phyloP scores from a whole-genome alignment of 2,113 vertebrate species.

The Brachirus orientalis region DNA sequence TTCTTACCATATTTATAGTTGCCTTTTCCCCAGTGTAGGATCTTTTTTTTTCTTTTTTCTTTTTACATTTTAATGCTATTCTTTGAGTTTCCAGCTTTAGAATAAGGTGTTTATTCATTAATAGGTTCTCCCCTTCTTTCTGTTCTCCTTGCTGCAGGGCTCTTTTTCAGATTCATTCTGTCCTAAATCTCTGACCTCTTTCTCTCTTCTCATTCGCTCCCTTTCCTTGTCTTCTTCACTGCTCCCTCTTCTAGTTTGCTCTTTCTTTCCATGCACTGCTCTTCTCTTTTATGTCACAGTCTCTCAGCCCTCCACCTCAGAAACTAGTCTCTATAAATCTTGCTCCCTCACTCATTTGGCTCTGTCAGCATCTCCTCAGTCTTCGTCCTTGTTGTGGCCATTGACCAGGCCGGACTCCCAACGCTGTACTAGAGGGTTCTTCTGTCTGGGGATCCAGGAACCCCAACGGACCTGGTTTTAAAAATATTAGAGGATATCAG shows the following conservation, averaged over 20 bases:
- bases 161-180: too few species aligned
- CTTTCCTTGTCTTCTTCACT: conserved; percentile 11
- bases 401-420: conserved; percentile 81
- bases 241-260: conserved; percentile 8
- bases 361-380: conserved; percentile 44
- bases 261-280: background rate
- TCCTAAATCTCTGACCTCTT: conserved; percentile 47
- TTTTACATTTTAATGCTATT: too few species aligned
- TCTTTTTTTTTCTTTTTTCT: too few species aligned
- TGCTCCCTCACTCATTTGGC: background rate
- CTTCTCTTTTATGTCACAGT: conserved; percentile 9
- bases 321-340: conserved; percentile 16
- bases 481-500: background rate
- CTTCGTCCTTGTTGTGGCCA: conserved; percentile 48
- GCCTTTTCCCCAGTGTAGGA: too few species aligned
- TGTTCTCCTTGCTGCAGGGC: conserved; percentile 21
- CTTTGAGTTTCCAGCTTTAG: conserved; percentile 11
- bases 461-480: conserved; percentile 36
- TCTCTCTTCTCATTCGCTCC: conserved; percentile 14
- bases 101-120: conserved; percentile 31
- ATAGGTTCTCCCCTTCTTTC: conserved; percentile 11
- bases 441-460: conserved; percentile 64
- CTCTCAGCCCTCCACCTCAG: conserved; percentile 16
- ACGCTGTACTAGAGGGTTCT: conserved; percentile 71
- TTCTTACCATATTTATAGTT: too few species aligned